Evolutionary conservation across 2,797 vertebrate genomes (phyloP).

Genomic region (Hypotaenidia philippensis): DNA sequence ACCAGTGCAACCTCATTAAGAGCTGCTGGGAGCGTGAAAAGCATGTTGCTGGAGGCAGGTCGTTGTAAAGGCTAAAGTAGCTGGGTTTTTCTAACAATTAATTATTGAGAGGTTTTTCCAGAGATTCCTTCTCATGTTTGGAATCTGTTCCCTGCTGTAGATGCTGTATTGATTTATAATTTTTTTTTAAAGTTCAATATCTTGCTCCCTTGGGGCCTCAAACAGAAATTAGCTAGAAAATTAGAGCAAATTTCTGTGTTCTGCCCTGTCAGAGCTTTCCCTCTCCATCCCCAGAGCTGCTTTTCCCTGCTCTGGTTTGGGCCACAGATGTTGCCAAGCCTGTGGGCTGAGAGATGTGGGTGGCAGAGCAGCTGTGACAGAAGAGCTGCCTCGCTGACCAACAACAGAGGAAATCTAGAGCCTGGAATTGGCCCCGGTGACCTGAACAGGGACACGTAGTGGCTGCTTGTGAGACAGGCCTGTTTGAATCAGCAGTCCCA

Average conservation of each 20-base stretch:
- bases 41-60: background rate
- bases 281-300: background rate
- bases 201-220: background rate
- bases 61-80: constrained; percentile 14
- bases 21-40: background rate
- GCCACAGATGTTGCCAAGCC: background rate
- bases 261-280: background rate
- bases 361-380: constrained; percentile 4
- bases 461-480: background rate
- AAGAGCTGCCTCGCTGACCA: constrained; percentile 44
- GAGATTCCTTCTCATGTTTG: constrained; percentile 23
- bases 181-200: constrained; percentile 27
- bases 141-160: constrained; percentile 12
- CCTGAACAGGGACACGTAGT: background rate
- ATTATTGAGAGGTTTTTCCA: constrained; percentile 45
- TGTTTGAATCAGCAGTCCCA: constrained; percentile 22
- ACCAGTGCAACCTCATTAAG: background rate
- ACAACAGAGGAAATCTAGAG: constrained; percentile 48
- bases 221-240: constrained; percentile 17
- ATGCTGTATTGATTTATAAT: constrained; percentile 32
- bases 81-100: constrained; percentile 23
- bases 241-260: background rate
- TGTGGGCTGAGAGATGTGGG: background rate
- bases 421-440: constrained; percentile 32
- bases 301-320: background rate